Conservation (phyloP, 1,140 invertebrate genomes). For the Pogonus chalceus region DNA sequence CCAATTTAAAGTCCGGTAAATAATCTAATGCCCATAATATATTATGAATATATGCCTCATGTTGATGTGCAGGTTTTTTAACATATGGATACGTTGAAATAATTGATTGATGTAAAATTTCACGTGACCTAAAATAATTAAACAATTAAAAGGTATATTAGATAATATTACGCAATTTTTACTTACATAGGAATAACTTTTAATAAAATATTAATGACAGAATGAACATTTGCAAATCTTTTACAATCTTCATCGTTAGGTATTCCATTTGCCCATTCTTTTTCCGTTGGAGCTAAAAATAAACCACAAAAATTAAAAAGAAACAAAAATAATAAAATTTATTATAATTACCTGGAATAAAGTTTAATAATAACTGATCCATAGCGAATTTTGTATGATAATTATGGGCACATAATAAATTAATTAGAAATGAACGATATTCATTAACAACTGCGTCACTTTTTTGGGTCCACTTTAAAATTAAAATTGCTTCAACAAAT, state of each 20-base stretch:
- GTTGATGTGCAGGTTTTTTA: conserved; percentile 40
- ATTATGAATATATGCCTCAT: conserved; percentile 54
- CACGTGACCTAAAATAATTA: conserved; percentile 41
- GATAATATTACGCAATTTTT: conserved; percentile 15
- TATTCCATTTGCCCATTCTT: conserved; percentile 36
- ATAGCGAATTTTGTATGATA: conserved; percentile 48
- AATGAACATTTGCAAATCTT: conserved; percentile 44
- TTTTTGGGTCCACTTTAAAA: conserved; percentile 46
- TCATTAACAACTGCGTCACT: conserved; percentile 36
- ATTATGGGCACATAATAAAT: conserved; percentile 51
- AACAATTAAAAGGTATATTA: conserved; percentile 14
- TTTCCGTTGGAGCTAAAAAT: conserved; percentile 26
- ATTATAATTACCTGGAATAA: conserved; percentile 39
- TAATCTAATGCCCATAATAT: conserved; percentile 53
- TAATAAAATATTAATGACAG: conserved; percentile 42
- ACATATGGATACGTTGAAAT: conserved; percentile 53
- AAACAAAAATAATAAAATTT: conserved; percentile 9
- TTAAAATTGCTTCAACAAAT: conserved; percentile 50
- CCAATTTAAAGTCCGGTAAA: conserved; percentile 44
- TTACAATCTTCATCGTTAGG: conserved; percentile 35
- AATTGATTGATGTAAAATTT: conserved; percentile 41
- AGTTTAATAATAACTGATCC: conserved; percentile 43
- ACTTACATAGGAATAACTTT: conserved; percentile 54
- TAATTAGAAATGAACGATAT: conserved; percentile 50
- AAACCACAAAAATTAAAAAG: too few species aligned